Evolutionary conservation across 2,888 invertebrate species (phyloP), one percentile per base, ranked within the genome.

Genomic region (Phyto melanocephala): DNA sequence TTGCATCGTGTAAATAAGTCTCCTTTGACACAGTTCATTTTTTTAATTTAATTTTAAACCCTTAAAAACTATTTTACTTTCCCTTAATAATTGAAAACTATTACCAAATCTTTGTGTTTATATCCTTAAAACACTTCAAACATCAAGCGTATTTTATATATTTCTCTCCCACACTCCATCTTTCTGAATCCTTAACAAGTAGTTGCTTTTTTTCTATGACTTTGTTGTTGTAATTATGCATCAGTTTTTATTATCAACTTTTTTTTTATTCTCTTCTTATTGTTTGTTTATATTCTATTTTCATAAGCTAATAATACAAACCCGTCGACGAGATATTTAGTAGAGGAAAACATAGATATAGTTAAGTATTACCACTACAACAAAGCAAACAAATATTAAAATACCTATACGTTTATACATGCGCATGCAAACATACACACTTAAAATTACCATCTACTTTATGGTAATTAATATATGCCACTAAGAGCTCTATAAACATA

Each of bases 381-480:
- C n/a, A 63, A 50, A 60, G 54, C 79, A 75, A 72, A 68, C 71
- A 74, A 62, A 71, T 68, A 80, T 77, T 45, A 20, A 15, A 24
- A 35, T 22, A 56, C 24, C 37, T 35, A n/a, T 7, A 22, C 13
- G 3, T 15, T 15, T n/a, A n/a, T 42, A 24, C 24, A 50, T 1
- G 20, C 33, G 15, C 28, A 20, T 11, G 7, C 56, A 42, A 28
- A 63, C 24, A 24, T 10, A 50, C 10, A 56, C 47, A 56, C 62
- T 80, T 42, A 50, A 71, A 56, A 77, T 81, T 81, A 70, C 74
- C 70, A 75, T 62, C 79, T 82, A 79, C 82, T 82, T 82, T 75
- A 79, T 79, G 79, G 79, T 82, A 82, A 82, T 82, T 82, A 82
- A 82, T 82, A 82, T 82, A 82, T 82, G 82, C 82, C 82, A 82